Percentiles rank a stretch among this genome's conserved stretches.
Conservation (phyloP, 2,797 vertebrate species). For the Oreonectes daqikongensis region DNA sequence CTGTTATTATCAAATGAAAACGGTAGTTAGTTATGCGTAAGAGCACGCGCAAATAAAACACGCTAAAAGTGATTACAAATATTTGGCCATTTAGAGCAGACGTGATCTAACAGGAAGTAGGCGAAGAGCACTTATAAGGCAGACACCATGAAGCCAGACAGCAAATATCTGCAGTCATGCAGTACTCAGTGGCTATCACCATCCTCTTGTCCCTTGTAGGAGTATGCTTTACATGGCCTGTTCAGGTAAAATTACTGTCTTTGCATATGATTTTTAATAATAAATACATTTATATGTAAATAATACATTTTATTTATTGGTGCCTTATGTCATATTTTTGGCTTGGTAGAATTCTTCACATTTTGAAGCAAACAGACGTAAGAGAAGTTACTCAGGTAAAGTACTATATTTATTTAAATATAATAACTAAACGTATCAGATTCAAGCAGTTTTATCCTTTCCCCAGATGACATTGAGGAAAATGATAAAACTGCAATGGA, state of each 20-base stretch:
- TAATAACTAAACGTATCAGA: not conserved
- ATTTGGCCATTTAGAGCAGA: not conserved
- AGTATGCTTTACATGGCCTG: constrained; percentile 13
- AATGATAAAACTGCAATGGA: constrained; percentile 73
- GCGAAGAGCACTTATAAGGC: not conserved
- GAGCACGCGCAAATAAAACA: not conserved
- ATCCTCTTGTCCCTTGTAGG: constrained; percentile 21
- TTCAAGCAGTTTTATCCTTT: not conserved
- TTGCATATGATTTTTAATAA: not conserved
- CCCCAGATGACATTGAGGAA: constrained; percentile 20
- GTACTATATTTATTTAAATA: not conserved
- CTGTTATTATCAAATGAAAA: not conserved
- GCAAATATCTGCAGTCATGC: constrained; percentile 33
- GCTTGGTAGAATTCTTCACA: constrained; percentile 23
- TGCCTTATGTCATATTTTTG: no score
- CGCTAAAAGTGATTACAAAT: not conserved
- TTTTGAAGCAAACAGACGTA: constrained; percentile 18
- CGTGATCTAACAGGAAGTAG: constrained; percentile 9
- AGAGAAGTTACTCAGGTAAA: constrained; percentile 44
- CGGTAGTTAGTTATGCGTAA: not conserved
- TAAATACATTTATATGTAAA: no score
- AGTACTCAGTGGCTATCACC: not conserved
- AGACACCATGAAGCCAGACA: not conserved
- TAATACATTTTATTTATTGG: no score
- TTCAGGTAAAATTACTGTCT: constrained; percentile 8